Base-by-base conservation (phyloP, 2,888 invertebrate genomes). In the Drosophila barbarae region DNA sequence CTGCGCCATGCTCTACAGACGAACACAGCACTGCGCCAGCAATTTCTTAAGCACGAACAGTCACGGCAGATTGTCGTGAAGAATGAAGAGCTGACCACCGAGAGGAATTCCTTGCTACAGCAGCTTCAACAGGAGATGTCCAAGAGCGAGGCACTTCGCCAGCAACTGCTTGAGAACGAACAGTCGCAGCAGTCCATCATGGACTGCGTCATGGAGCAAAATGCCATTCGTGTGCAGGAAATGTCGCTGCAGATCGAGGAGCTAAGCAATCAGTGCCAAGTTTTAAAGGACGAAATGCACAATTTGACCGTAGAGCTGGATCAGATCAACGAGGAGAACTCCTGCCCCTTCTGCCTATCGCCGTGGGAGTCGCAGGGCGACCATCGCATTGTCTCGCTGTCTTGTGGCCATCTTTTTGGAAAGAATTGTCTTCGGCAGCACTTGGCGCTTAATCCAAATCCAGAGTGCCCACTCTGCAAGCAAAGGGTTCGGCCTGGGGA, bases 331-430 rank as follows among this genome's bases (percentile, higher is more conserved):
- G n/a, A 54, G 3, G 26, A 26, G 9, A 54, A 51, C 23, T 15
- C 10, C 5, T 54, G 54, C 9, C 5, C 26, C 7, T 18, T 54
- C 2, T 54, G 54, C 34, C 2, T 35, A 4, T 13, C 34, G 18
- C 26, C 51, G 8, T 54, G 51, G 51, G 50, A 18, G 8, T 15
- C 26, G 3, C 10, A 50, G 26, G 54, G 54, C 13, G 1, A 13
- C 5, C 54, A 54, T 15, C 50, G 54, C 13, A 2, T 35, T 10
- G 51, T 50, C 15, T 50, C 51, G 13, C 13, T 54, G 4, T 13
- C 5, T 13, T 54, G 54, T 18, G 54, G 54, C 10, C 54, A 54
- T 28, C 26, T 54, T 0, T 54, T 54, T 32, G 54, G 54, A 7
- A 13, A 35, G 6, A 5, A n/a, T 0, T 54, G 54, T 26, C 10